phyloP scores from a whole-genome alignment of 2,888 invertebrate genomes.

The Dolomedes plantarius region DNA sequence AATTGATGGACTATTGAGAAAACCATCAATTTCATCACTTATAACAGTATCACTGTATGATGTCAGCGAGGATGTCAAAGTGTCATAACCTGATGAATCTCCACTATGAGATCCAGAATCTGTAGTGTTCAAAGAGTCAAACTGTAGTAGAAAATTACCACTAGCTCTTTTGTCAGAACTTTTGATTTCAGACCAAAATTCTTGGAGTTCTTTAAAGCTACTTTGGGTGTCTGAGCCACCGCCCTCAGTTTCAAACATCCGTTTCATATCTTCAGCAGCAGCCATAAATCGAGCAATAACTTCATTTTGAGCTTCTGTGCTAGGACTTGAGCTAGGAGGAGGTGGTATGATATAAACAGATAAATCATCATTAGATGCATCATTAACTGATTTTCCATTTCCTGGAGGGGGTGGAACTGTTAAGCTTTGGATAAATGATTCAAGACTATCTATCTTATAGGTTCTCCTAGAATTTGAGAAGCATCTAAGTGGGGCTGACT shows the following conservation, averaged over 20 bases:
- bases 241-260: conserved; percentile 63
- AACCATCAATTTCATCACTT: conserved; percentile 40
- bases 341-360: conserved; percentile 90
- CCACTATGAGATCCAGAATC: conserved; percentile 58
- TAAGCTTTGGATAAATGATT: conserved; percentile 88
- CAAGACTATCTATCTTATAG: conserved; percentile 78
- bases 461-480: neutral
- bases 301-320: conserved; percentile 71
- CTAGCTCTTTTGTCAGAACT: neutral
- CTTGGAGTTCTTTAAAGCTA: conserved; percentile 33
- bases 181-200: conserved; percentile 38
- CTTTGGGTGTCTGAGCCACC: neutral
- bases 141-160: neutral
- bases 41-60: conserved; percentile 66
- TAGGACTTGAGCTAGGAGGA: conserved; percentile 77
- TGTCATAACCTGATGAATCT: conserved; percentile 73
- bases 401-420: conserved; percentile 85
- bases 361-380: conserved; percentile 80
- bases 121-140: neutral
- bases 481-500: neutral
- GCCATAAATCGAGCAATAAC: conserved; percentile 74
- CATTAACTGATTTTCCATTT: neutral
- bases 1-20: conserved; percentile 28
- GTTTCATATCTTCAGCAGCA: conserved; percentile 73
- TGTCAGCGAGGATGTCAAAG: conserved; percentile 71